Evolutionary conservation across 2,888 invertebrate species (phyloP).

Genomic region (Palloptera scutellata): DNA sequence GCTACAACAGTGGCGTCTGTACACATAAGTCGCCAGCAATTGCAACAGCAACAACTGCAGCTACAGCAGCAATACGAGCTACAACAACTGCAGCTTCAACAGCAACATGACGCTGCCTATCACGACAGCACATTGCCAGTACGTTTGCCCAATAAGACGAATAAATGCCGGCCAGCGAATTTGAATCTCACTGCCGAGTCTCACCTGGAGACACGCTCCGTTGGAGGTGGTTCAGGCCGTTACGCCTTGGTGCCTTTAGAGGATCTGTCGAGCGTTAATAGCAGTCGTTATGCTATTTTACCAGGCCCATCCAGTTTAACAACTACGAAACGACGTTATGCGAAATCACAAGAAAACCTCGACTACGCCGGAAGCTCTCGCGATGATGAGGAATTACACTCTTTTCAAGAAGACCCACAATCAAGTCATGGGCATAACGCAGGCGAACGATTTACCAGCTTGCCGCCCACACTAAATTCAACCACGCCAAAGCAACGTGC

Average conservation of each 20-base stretch:
- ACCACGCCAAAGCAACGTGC: constrained; percentile 40
- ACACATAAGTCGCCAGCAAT: constrained; percentile 40
- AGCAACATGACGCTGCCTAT: constrained; percentile 29
- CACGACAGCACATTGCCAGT: constrained; percentile 33
- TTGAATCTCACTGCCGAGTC: constrained; percentile 38
- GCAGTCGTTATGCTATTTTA: constrained; percentile 60
- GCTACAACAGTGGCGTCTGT: constrained; percentile 10
- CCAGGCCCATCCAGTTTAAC: constrained; percentile 54
- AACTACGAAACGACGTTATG: constrained; percentile 58
- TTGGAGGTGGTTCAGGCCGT: constrained; percentile 63
- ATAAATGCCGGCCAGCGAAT: constrained; percentile 30
- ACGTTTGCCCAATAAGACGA: neutral
- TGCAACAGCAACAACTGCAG: constrained; percentile 38
- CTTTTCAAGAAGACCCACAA: constrained; percentile 56
- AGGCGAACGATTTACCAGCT: constrained; percentile 54
- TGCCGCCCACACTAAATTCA: constrained; percentile 52
- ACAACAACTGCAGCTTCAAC: constrained; percentile 39
- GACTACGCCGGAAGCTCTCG: constrained; percentile 49
- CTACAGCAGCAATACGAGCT: constrained; percentile 42
- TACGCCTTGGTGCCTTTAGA: constrained; percentile 68
- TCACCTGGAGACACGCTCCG: constrained; percentile 46
- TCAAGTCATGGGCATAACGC: constrained; percentile 52
- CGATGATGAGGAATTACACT: constrained; percentile 51
- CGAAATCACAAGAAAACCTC: constrained; percentile 61
- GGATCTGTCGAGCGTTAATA: constrained; percentile 51